phyloP scores from a whole-genome alignment of 2,888 invertebrate genomes.

The Caprella mutica region DNA sequence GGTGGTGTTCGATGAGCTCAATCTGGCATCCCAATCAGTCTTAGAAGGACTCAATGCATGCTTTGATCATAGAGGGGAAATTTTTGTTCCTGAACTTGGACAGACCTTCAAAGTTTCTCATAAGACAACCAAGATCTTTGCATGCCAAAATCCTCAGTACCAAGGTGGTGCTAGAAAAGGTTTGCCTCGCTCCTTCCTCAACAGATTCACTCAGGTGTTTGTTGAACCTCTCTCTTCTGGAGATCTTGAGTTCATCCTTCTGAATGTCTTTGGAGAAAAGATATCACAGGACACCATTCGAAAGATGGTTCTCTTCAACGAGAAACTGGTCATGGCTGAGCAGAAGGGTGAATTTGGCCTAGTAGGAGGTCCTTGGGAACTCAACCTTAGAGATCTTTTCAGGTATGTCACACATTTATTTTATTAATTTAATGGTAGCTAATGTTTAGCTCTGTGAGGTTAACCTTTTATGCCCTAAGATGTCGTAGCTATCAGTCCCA shows the following conservation, averaged over 20 bases:
- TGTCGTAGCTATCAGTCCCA: too few species aligned
- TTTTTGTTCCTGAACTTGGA: conserved; percentile 88
- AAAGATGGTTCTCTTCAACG: conserved; percentile 69
- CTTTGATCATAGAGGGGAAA: conserved; percentile 90
- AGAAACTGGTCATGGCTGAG: conserved; percentile 53
- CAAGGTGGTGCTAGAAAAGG: conserved; percentile 95
- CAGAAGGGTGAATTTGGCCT: conserved; percentile 58
- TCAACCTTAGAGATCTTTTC: conserved; percentile 87
- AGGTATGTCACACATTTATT: too few species aligned
- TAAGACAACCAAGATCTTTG: conserved; percentile 74
- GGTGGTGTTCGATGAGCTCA: conserved; percentile 95
- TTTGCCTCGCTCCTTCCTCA: conserved; percentile 89
- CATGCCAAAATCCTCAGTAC: conserved; percentile 90
- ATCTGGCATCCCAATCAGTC: conserved; percentile 95
- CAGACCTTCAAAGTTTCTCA: conserved; percentile 64
- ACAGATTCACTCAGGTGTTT: conserved; percentile 85
- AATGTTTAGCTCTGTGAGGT: too few species aligned
- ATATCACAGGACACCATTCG: conserved; percentile 48
- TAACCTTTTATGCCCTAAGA: too few species aligned
- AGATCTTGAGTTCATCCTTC: conserved; percentile 55
- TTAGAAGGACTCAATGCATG: conserved; percentile 97
- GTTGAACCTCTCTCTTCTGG: conserved; percentile 50
- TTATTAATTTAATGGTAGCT: too few species aligned
- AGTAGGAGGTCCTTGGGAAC: conserved; percentile 86
- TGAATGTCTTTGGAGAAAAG: conserved; percentile 53